Percentiles rank a stretch among this genome's conserved stretches.
These are phyloP conservation scores for Hypercompe scribonia DNA, from an alignment of 2,888 invertebrate genomes.

Conservation along the genomic window DNA sequence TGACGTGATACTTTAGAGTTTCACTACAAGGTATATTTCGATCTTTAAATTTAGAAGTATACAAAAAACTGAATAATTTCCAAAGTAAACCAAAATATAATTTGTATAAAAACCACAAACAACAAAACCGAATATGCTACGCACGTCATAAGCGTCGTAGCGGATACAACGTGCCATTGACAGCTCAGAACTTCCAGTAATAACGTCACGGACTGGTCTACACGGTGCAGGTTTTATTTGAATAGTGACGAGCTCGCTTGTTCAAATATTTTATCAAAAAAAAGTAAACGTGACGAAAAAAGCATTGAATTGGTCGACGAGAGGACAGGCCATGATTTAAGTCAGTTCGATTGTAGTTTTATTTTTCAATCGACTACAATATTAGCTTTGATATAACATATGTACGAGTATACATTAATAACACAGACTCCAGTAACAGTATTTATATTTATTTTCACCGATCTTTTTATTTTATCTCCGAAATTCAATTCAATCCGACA, in stretches of 20 bases:
- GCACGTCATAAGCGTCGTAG: conserved; percentile 14
- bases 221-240: conserved; percentile 2
- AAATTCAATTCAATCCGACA: too few species aligned
- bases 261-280: conserved; percentile 2
- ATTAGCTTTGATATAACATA: not conserved
- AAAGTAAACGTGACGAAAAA: not conserved
- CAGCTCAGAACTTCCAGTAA: conserved; percentile 11
- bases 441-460: too few species aligned
- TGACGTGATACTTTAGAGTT: too few species aligned
- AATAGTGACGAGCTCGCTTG: conserved; percentile 6
- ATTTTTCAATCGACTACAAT: not conserved
- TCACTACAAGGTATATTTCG: too few species aligned
- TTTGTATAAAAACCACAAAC: not conserved
- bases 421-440: too few species aligned
- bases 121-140: conserved; percentile 16
- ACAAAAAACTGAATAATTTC: not conserved
- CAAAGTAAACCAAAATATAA: not conserved
- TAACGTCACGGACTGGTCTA: conserved; percentile 15
- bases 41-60: not conserved
- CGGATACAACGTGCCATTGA: conserved; percentile 20
- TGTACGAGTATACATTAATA: too few species aligned
- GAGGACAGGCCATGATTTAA: not conserved
- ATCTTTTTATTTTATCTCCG: too few species aligned
- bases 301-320: not conserved
- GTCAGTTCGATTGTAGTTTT: not conserved